Percentiles rank a stretch among this genome's conserved stretches.
Evolutionary conservation across 2,113 vertebrate genomes (phyloP).

Genomic region (Microcebus tavaratra): DNA sequence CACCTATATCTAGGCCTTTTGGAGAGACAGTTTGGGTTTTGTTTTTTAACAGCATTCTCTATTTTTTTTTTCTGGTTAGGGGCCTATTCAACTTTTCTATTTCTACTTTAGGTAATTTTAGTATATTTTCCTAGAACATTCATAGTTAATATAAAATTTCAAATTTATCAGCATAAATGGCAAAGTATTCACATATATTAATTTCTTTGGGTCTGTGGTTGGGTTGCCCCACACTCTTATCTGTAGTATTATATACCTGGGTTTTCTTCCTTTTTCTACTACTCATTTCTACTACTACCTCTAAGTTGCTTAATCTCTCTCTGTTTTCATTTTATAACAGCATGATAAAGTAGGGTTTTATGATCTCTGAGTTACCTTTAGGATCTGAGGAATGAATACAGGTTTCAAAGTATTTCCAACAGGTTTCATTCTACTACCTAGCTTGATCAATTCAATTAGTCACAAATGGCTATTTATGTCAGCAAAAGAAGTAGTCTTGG

Average conservation of each 20-base stretch:
- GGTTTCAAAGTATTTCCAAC: conserved; percentile 41
- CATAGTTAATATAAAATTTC: background rate
- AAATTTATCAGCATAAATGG: conserved; percentile 28
- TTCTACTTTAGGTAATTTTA: background rate
- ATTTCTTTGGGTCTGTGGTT: background rate
- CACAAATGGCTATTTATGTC: background rate
- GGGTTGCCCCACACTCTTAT: background rate
- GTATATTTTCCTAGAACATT: background rate
- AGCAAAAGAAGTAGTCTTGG: background rate
- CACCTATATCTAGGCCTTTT: background rate
- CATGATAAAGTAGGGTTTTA: conserved; percentile 10
- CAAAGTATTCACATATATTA: background rate
- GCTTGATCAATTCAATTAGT: background rate
- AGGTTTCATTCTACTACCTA: background rate
- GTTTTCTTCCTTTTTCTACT: background rate
- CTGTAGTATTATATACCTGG: background rate
- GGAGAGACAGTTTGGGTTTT: background rate
- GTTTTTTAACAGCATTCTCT: conserved; percentile 5
- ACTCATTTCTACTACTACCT: background rate
- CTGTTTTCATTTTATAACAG: conserved; percentile 37
- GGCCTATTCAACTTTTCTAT: background rate
- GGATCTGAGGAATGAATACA: background rate
- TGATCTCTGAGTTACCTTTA: background rate
- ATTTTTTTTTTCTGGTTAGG: background rate
- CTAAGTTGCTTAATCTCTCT: background rate